Evolutionary conservation across 2,888 invertebrate species (phyloP), one percentile per base, ranked within the genome.

Genomic region (Loripinus fragilis): DNA sequence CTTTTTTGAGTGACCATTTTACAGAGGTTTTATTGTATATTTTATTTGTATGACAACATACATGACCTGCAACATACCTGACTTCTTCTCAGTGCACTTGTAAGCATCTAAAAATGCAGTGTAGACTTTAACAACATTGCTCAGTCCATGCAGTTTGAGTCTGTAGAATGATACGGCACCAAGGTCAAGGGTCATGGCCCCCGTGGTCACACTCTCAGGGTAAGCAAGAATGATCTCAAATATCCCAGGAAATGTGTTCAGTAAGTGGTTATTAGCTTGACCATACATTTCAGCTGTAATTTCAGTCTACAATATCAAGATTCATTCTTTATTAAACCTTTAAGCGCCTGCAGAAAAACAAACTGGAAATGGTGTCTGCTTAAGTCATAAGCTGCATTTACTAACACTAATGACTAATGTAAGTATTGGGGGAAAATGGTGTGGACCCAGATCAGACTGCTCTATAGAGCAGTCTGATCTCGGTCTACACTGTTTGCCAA

Each of bases 131-230:
- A 87, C 76, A 10, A 89, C 86, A 52, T 82, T 84, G 64, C 85
- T 83, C 42, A 91, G 75, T 17, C 89, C 88, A 33, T 86, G 78
- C 0, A 90, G 83, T 50, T 86, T 87, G 12, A 91, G 86, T 35
- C 86, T 88, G 77, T 90, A 90, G 79, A 86, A 91, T 0, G 88
- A 78, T 10, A 89, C 85, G n/a, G 80, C 73, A n/a, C 80, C 80
- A 20, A 90, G 86, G 50, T 86, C 85, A 12, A 88, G 83, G 50
- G 90, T 82, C 67, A 89, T 86, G 8, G 88, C 85, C 45, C 89
- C 88, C 68, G 88, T 86, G 8, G 84, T 85, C 15, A 89, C 83
- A 72, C 88, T 88, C 77, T 89, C 86, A 15, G 90, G 90, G 76
- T 83, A 90, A 8, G 90, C 88, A 76, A 89, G 86, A 28, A 89